Evolutionary conservation across 1,140 invertebrate genomes (phyloP).

Genomic region (Sitobion miscanthi): DNA sequence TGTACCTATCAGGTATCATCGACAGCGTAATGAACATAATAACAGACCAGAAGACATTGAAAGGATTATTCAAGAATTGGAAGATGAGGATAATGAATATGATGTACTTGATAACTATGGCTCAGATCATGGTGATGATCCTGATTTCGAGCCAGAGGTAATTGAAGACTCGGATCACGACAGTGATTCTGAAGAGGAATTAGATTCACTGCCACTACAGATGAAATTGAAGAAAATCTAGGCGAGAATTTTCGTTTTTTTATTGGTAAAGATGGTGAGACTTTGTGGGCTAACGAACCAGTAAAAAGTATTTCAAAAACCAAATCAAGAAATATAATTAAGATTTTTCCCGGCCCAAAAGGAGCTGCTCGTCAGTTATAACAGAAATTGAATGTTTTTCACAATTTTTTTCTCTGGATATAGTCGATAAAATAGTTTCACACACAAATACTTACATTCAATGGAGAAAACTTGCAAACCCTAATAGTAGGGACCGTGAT

Average conservation of each 20-base stretch:
- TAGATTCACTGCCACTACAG: background rate
- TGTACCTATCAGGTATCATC: no score
- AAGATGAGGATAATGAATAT: background rate
- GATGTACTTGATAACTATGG: background rate
- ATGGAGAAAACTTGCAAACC: no score
- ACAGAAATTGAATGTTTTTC: no score
- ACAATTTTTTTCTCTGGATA: no score
- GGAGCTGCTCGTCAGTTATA: no score
- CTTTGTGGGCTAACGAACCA: background rate
- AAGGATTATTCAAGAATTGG: background rate
- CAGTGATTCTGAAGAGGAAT: conserved; percentile 6
- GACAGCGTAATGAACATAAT: background rate
- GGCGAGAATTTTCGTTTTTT: background rate
- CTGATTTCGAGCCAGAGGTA: background rate
- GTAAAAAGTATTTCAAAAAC: background rate
- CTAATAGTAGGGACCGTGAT: no score
- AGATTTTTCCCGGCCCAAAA: no score
- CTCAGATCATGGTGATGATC: background rate
- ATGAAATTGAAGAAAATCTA: background rate
- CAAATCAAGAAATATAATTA: no score
- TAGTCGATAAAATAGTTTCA: no score
- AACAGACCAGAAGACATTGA: background rate
- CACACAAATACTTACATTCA: no score
- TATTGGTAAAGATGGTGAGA: background rate
- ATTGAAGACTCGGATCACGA: background rate